Base-by-base conservation (phyloP, 2,888 invertebrate species). In the Pyrrhia umbra region DNA sequence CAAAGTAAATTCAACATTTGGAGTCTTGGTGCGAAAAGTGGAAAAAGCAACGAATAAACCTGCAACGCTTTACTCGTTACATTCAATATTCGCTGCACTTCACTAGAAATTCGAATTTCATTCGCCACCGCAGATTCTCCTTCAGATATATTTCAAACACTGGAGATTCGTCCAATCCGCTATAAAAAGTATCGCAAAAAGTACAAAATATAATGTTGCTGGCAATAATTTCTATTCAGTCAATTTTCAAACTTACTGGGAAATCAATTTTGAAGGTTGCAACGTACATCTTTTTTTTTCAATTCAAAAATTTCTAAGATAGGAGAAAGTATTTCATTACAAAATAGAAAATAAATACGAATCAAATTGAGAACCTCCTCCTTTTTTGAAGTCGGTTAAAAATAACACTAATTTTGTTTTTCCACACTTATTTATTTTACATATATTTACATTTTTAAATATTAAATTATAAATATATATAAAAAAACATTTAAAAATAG, bases 121-220 rank as follows among this genome's bases (percentile, higher is more conserved):
- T 80, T 72, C 57, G 67, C 80, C 45, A 64, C 77, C 63, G 71
- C 60, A 81, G 77, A 75, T 68, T 75, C 63, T 70, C 56, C 66
- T 70, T 81, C 64, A 75, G 74, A 77, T 80, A 77, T 77, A 82
- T 80, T 82, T 80, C 77, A 80, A 82, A 80, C 80, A 80, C 71
- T 75, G 68, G 69, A 77, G 72, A 81, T 75, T 80, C 78, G 73
- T 69, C 68, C 73, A 72, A 83, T 78, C 71, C 72, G 55, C 74
- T 73, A 63, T 74, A 79, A 79, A 77, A 84, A 82, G 79, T 80
- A 80, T 80, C 65, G 68, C 75, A 80, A 83, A 74, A 82, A 71
- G 75, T 66, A 70, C 46, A 60, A 50, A 79, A 76, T 74, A 65
- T 57, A 52, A 72, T 80, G 78, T 61, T 30, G 51, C 60, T 9